These are phyloP conservation scores for Cydia amplana DNA, from an alignment of 1,140 invertebrate genomes.

Conservation along the genomic window DNA sequence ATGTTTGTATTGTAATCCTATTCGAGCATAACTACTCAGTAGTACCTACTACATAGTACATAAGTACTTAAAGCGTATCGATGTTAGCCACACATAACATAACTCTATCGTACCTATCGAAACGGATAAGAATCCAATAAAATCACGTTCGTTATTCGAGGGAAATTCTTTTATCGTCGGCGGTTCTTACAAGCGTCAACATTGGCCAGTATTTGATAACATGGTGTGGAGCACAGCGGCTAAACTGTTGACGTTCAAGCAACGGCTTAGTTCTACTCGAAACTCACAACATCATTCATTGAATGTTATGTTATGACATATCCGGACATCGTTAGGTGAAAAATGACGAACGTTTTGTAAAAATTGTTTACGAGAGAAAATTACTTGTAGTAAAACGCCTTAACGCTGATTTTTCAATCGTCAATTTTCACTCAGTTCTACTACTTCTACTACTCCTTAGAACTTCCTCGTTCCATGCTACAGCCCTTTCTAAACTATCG, in stretches of 20 bases:
- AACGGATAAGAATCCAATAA: constrained; percentile 68
- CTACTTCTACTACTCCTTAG: no score
- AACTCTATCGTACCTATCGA: constrained; percentile 37
- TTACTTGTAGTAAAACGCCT: no score
- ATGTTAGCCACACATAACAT: constrained; percentile 44
- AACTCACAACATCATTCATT: constrained; percentile 43
- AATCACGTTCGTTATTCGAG: constrained; percentile 58
- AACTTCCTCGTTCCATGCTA: no score
- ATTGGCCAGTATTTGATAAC: constrained; percentile 68
- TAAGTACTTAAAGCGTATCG: constrained; percentile 15
- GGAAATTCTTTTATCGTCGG: constrained; percentile 61
- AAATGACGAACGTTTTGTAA: background rate
- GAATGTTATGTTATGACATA: constrained; percentile 6
- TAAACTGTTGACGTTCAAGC: constrained; percentile 56
- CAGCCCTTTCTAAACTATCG: no score
- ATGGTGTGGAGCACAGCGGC: constrained; percentile 44
- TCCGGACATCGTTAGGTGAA: background rate
- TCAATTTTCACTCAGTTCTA: no score
- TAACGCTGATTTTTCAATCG: no score
- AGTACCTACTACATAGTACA: background rate
- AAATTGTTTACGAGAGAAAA: background rate
- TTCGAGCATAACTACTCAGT: constrained; percentile 25
- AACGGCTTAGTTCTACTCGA: constrained; percentile 37
- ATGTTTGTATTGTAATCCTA: no score
- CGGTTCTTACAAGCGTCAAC: constrained; percentile 53